Evolutionary conservation across 2,888 invertebrate species (phyloP).

Genomic region (Microplitis manilae): DNA sequence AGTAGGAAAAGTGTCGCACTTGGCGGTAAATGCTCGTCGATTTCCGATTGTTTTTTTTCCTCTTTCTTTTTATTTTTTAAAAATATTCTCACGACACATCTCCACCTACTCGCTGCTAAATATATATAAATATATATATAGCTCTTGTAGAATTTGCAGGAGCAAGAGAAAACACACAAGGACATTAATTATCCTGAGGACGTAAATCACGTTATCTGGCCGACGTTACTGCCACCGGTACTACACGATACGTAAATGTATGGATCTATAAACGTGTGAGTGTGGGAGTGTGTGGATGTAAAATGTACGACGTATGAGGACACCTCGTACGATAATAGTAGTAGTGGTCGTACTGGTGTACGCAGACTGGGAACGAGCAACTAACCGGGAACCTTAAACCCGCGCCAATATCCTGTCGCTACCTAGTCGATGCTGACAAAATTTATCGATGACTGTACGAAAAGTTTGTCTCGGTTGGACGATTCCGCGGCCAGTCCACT

Average conservation of each 20-base stretch:
- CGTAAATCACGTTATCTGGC: conserved; percentile 68
- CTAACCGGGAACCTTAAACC: conserved; percentile 59
- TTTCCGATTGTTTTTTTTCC: conserved; percentile 63
- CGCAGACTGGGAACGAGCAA: not conserved
- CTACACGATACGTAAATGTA: conserved; percentile 18
- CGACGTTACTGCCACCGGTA: conserved; percentile 50
- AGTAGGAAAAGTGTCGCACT: conserved; percentile 54
- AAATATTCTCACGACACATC: not conserved
- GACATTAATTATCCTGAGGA: conserved; percentile 65
- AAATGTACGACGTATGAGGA: conserved; percentile 15
- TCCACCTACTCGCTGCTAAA: not conserved
- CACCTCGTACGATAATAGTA: no score
- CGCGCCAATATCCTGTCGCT: conserved; percentile 63
- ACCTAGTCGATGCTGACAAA: conserved; percentile 49
- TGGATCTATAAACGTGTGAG: conserved; percentile 6
- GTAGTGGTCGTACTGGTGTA: not conserved
- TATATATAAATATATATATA: not conserved
- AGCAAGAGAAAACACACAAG: conserved; percentile 20
- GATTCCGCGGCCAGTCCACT: conserved; percentile 45
- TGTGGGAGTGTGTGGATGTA: conserved; percentile 16
- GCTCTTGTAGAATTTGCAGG: conserved; percentile 46
- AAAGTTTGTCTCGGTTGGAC: conserved; percentile 44
- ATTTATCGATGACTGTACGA: conserved; percentile 57
- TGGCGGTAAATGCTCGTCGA: conserved; percentile 60
- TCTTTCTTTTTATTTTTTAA: conserved; percentile 41